Conservation (phyloP, 2,113 vertebrate species). For the Calyptomena viridis region DNA sequence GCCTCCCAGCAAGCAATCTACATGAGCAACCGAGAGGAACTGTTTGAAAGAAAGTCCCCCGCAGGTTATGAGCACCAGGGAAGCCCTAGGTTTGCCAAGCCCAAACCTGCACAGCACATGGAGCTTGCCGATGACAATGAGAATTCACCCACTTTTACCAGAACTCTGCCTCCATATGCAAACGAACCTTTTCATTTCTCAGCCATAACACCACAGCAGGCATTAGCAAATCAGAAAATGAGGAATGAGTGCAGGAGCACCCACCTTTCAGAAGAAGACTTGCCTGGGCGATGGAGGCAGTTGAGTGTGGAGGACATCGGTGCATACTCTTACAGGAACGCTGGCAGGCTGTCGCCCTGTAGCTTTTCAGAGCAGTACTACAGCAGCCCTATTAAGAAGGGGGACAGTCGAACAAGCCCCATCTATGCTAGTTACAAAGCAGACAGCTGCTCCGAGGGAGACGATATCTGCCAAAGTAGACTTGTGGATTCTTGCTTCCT, state of each 20-base stretch:
- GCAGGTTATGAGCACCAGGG: slow-evolving; percentile 79
- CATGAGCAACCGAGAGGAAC: slow-evolving; percentile 82
- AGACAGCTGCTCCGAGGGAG: slow-evolving; percentile 88
- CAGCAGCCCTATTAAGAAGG: slow-evolving; percentile 76
- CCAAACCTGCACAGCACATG: slow-evolving; percentile 82
- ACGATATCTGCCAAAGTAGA: slow-evolving; percentile 82
- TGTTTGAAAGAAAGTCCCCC: slow-evolving; percentile 81
- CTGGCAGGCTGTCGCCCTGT: slow-evolving; percentile 80
- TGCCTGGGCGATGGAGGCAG: slow-evolving; percentile 84
- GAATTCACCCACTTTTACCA: slow-evolving; percentile 75
- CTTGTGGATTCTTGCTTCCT: slow-evolving; percentile 84
- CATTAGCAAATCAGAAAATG: slow-evolving; percentile 78
- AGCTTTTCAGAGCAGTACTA: slow-evolving; percentile 88
- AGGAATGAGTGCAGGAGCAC: slow-evolving; percentile 83
- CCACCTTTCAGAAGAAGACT: slow-evolving; percentile 79
- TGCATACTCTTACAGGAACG: slow-evolving; percentile 79
- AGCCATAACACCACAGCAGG: slow-evolving; percentile 79
- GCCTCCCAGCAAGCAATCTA: slow-evolving; percentile 90
- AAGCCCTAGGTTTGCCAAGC: slow-evolving; percentile 78
- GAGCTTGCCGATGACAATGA: slow-evolving; percentile 77
- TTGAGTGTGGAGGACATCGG: slow-evolving; percentile 90
- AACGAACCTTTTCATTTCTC: slow-evolving; percentile 86
- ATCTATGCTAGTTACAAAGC: slow-evolving; percentile 82
- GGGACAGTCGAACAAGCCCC: slow-evolving; percentile 78
- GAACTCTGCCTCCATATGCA: slow-evolving; percentile 83